Conservation (phyloP, 2,888 invertebrate species). For the Amphiduros pacificus region DNA sequence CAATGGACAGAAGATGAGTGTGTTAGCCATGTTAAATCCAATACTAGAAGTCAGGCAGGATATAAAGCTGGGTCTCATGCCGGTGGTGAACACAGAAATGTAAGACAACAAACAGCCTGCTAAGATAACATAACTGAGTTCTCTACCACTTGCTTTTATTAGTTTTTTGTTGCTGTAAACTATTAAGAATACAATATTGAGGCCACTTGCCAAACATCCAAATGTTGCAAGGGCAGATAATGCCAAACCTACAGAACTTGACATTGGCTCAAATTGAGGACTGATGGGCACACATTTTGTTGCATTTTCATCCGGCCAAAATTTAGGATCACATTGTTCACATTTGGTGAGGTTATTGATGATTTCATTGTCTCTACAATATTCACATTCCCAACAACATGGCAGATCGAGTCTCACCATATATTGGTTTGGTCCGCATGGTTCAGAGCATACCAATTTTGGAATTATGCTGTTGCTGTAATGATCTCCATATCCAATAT, state of each 20-base stretch:
- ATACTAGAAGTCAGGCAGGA: no score
- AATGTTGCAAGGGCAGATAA: not conserved
- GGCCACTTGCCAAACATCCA: no score
- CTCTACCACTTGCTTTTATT: not conserved
- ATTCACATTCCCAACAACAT: conserved; percentile 30
- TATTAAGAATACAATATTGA: not conserved
- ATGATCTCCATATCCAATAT: no score
- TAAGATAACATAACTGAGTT: not conserved
- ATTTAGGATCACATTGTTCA: conserved; percentile 18
- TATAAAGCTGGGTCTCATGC: no score
- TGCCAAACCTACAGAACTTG: not conserved
- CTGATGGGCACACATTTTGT: conserved; percentile 13
- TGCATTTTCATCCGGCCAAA: conserved; percentile 25
- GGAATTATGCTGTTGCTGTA: not conserved
- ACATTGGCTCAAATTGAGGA: conserved; percentile 12
- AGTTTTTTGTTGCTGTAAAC: not conserved
- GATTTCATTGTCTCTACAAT: conserved; percentile 29
- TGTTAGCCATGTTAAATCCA: no score
- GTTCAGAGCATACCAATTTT: not conserved
- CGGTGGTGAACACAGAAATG: no score
- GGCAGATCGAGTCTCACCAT: conserved; percentile 2
- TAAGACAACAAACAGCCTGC: not conserved
- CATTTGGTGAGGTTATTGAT: conserved; percentile 24
- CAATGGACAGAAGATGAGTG: conserved; percentile 34
- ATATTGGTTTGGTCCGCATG: not conserved